phyloP scores from a whole-genome alignment of 2,113 vertebrate species.

The Brachypteracias leptosomus region DNA sequence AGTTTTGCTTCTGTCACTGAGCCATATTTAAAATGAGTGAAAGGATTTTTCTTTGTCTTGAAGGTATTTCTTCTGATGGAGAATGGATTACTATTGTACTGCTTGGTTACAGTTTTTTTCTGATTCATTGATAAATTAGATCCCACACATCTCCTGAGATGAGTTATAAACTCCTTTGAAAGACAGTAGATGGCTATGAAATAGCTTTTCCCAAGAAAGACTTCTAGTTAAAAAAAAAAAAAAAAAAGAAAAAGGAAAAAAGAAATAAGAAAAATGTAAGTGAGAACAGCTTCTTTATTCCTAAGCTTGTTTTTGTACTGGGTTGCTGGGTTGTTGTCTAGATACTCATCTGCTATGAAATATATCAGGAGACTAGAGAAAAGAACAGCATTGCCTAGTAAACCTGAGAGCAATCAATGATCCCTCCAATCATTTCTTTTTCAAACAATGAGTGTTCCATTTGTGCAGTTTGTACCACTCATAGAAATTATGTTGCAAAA shows the following conservation, averaged over 20 bases:
- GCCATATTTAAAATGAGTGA: not conserved
- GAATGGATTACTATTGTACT: not conserved
- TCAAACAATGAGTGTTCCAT: not conserved
- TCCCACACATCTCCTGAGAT: not conserved
- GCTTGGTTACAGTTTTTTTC: not conserved
- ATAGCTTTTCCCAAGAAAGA: not conserved
- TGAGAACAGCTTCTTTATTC: not conserved
- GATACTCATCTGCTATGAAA: not conserved
- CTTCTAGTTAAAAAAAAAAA: not conserved
- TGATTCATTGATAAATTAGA: not conserved
- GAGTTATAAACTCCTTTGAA: not conserved
- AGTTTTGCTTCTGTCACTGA: not conserved
- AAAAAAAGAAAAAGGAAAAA: not conserved
- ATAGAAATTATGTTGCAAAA: not conserved
- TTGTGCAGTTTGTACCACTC: not conserved
- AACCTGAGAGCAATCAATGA: not conserved
- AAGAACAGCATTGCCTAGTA: not conserved
- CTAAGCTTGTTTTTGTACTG: not conserved
- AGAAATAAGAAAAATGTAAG: not conserved
- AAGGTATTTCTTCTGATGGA: not conserved
- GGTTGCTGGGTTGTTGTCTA: not conserved
- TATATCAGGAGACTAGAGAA: not conserved
- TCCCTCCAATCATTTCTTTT: not conserved
- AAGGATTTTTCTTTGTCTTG: conserved; percentile 30
- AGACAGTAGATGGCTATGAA: not conserved